Evolutionary conservation across 1,140 invertebrate species (phyloP).

Genomic region (Coptotermes formosanus): DNA sequence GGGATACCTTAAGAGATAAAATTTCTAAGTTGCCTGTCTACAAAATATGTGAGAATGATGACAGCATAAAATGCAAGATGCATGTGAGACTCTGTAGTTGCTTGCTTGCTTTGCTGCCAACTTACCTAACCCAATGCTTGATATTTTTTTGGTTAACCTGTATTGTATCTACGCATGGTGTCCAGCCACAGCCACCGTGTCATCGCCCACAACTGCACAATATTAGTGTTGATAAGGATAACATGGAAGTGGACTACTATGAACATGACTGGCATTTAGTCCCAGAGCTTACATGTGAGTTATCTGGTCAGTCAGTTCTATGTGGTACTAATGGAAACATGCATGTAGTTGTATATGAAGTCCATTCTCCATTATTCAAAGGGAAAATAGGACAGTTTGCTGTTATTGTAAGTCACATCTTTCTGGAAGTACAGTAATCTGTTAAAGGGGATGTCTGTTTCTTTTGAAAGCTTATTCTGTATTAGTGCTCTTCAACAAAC

Average conservation of each 20-base stretch:
- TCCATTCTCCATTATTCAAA: too few relatives aligned
- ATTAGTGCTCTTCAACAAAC: too few relatives aligned
- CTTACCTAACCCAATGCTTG: not conserved
- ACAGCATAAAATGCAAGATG: not conserved
- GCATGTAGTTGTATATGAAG: too few relatives aligned
- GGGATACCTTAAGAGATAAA: not conserved
- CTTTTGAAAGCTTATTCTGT: too few relatives aligned
- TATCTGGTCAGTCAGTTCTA: not conserved
- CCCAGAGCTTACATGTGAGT: not conserved
- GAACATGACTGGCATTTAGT: slow-evolving; percentile 57
- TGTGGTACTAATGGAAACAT: too few relatives aligned
- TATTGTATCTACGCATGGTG: not conserved
- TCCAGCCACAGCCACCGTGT: not conserved
- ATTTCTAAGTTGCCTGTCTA: not conserved
- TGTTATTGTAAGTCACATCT: too few relatives aligned
- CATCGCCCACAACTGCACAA: slow-evolving; percentile 46
- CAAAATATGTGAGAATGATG: not conserved
- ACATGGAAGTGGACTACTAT: slow-evolving; percentile 53
- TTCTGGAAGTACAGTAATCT: too few relatives aligned
- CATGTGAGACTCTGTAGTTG: not conserved
- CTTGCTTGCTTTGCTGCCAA: not conserved
- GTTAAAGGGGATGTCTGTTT: too few relatives aligned
- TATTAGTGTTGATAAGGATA: slow-evolving; percentile 56
- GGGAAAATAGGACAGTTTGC: too few relatives aligned
- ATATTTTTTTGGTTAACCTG: not conserved